phyloP scores from a whole-genome alignment of 2,888 invertebrate species.

The Sphaeridia pumilis region DNA sequence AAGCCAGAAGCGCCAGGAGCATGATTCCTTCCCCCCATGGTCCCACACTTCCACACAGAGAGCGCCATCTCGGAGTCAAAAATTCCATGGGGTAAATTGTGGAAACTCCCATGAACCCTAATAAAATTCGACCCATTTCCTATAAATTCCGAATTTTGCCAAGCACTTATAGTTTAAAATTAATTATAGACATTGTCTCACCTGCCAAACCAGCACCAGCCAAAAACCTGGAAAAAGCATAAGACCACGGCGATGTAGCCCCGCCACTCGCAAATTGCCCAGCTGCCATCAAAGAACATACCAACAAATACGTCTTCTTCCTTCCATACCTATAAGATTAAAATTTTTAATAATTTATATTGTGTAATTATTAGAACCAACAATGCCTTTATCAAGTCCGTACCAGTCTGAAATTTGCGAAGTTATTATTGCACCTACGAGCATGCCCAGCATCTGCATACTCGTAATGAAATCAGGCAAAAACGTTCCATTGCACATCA shows the following conservation, averaged over 20 bases:
- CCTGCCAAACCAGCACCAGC: slow-evolving; percentile 24
- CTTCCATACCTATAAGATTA: slow-evolving; percentile 22
- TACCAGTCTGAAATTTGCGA: slow-evolving; percentile 26
- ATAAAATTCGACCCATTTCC: background rate
- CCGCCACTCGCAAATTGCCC: slow-evolving; percentile 20
- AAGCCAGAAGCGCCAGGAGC: slow-evolving; percentile 20
- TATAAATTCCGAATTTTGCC: background rate
- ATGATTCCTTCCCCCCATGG: slow-evolving; percentile 30
- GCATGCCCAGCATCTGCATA: slow-evolving; percentile 28
- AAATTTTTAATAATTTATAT: background rate
- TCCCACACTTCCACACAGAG: slow-evolving; percentile 23
- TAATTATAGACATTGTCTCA: background rate
- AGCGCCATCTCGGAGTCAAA: slow-evolving; percentile 24
- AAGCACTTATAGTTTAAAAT: background rate
- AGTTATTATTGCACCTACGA: slow-evolving; percentile 17
- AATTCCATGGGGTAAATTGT: slow-evolving; percentile 33
- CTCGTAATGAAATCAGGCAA: slow-evolving; percentile 25
- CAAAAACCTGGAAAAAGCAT: slow-evolving; percentile 22
- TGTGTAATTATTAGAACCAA: no score
- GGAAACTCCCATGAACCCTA: slow-evolving; percentile 30
- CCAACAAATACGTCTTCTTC: slow-evolving; percentile 20
- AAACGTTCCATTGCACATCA: slow-evolving; percentile 23
- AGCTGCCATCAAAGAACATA: slow-evolving; percentile 21
- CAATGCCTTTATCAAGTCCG: background rate
- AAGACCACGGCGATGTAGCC: slow-evolving; percentile 18